These are phyloP conservation scores for Cacoxenus indagator DNA, from an alignment of 2,888 invertebrate genomes.

Conservation along the genomic window DNA sequence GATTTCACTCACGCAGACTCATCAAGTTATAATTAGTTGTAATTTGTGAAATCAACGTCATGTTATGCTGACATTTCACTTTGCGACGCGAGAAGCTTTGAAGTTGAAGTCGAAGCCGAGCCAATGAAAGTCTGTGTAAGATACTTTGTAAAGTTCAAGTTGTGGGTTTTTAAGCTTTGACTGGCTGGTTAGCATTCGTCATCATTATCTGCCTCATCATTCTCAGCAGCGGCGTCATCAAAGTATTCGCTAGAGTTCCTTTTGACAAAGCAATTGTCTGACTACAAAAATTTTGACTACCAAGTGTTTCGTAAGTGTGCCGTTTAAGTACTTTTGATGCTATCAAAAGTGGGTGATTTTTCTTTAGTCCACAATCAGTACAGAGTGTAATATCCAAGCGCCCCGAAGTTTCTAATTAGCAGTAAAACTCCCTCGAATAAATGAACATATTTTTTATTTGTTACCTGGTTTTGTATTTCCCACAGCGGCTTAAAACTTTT, in stretches of 20 bases:
- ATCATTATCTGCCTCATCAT: not conserved
- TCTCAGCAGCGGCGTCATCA: not conserved
- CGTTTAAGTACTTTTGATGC: too few relatives aligned
- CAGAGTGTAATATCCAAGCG: too few relatives aligned
- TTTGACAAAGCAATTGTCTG: not conserved
- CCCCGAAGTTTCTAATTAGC: too few relatives aligned
- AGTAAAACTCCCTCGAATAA: too few relatives aligned
- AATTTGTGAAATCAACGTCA: constrained; percentile 65
- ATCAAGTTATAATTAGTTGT: constrained; percentile 68
- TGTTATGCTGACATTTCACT: constrained; percentile 23
- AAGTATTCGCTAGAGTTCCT: too few relatives aligned
- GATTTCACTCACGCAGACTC: constrained; percentile 63
- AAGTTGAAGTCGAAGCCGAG: constrained; percentile 35
- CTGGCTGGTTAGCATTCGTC: not conserved
- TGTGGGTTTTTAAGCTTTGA: not conserved
- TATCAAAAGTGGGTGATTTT: not conserved
- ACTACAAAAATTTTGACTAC: not conserved
- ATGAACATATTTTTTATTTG: not conserved
- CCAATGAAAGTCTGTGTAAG: constrained; percentile 22
- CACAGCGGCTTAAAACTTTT: not conserved
- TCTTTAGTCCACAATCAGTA: too few relatives aligned
- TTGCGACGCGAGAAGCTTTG: constrained; percentile 18
- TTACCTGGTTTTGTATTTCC: not conserved
- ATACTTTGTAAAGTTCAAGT: not conserved
- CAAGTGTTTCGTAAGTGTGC: not conserved